These are phyloP conservation scores for Phrynocephalus guinanensis DNA, from an alignment of 2,797 vertebrate species.

Conservation along the genomic window DNA sequence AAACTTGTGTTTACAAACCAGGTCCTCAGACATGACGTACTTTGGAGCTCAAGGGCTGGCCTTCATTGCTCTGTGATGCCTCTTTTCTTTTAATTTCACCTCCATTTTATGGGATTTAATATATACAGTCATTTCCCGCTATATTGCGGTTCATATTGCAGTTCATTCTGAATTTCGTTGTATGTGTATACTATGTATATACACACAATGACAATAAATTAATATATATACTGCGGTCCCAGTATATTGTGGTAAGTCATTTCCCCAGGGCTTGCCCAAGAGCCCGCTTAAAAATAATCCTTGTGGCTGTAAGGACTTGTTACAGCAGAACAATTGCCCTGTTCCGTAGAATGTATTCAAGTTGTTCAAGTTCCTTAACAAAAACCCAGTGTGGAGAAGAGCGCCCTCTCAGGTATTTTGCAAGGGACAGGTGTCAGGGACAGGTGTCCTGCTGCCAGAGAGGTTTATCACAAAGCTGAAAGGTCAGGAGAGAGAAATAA, in stretches of 20 bases:
- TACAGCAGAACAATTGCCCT: conserved; percentile 37
- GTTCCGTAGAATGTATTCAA: conserved; percentile 32
- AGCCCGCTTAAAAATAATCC: neutral
- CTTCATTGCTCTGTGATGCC: neutral
- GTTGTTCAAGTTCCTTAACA: conserved; percentile 45
- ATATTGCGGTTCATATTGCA: no score
- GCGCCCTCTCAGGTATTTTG: conserved; percentile 50
- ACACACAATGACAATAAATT: no score
- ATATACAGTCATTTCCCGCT: no score
- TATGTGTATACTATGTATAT: no score
- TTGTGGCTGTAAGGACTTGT: conserved; percentile 17
- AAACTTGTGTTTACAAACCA: neutral
- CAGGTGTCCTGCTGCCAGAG: conserved; percentile 31
- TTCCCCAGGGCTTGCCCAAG: neutral
- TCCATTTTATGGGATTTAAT: neutral
- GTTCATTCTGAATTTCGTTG: no score
- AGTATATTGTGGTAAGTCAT: neutral
- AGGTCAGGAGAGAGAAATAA: conserved; percentile 51
- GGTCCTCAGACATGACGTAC: neutral
- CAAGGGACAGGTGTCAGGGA: conserved; percentile 45
- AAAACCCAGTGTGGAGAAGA: neutral
- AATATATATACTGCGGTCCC: no score
- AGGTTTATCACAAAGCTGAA: neutral
- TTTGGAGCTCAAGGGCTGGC: neutral
- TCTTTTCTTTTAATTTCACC: neutral